These are phyloP conservation scores for Glaucidium brasilianum DNA, from an alignment of 2,113 vertebrate genomes.

Conservation along the genomic window DNA sequence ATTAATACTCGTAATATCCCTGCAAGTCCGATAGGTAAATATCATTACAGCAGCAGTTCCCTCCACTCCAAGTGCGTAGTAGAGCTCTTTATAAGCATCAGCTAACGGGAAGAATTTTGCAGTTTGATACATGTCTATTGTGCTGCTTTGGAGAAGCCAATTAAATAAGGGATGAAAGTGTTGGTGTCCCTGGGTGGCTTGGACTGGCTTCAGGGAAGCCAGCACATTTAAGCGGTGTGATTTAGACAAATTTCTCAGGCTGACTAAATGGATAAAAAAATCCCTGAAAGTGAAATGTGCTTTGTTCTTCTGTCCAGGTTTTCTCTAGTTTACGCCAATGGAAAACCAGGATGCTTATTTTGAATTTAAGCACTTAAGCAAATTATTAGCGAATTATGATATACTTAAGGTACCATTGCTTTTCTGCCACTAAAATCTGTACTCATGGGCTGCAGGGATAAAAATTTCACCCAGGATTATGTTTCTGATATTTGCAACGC, in stretches of 20 bases:
- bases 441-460: background rate
- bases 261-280: constrained; percentile 32
- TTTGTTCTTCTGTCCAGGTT: constrained; percentile 41
- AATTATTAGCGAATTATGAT: constrained; percentile 5
- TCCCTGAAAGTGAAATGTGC: background rate
- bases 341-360: background rate
- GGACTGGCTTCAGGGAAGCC: background rate
- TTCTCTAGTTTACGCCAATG: constrained; percentile 9
- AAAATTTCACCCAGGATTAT: constrained; percentile 43
- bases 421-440: constrained; percentile 23
- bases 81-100: background rate
- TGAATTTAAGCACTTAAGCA: constrained; percentile 26
- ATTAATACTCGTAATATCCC: constrained; percentile 30
- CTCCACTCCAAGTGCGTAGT: background rate
- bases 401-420: background rate
- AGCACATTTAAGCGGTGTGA: background rate
- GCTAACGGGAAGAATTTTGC: background rate
- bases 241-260: constrained; percentile 38
- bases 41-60: background rate
- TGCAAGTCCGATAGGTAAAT: constrained; percentile 25
- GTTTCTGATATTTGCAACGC: background rate
- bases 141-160: constrained; percentile 34
- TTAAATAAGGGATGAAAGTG: constrained; percentile 29
- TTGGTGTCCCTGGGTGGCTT: constrained; percentile 2
- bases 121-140: constrained; percentile 29